These are phyloP conservation scores for Peromyscus maniculatus DNA, from an alignment of 2,113 vertebrate species.

Conservation along the genomic window DNA sequence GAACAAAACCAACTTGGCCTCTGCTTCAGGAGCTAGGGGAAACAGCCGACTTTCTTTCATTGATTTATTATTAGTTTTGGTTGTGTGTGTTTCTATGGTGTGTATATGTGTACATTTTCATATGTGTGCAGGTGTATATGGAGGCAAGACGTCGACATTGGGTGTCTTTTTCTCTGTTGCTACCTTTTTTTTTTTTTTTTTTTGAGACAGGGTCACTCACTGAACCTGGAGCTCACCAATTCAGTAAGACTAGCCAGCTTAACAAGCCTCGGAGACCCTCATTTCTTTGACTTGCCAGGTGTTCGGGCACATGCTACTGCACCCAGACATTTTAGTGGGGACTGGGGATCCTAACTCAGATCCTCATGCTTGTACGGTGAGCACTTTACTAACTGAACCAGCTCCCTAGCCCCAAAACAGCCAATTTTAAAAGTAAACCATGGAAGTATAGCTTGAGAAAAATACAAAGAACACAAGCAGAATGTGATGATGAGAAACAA, in stretches of 20 bases:
- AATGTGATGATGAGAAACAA: constrained; percentile 42
- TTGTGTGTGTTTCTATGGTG: background rate
- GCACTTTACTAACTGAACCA: background rate
- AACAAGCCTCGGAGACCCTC: no score
- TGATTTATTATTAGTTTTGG: background rate
- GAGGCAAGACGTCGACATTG: background rate
- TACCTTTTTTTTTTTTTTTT: background rate
- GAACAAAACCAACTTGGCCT: constrained; percentile 29
- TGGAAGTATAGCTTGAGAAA: constrained; percentile 21
- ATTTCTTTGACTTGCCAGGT: background rate
- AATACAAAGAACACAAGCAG: constrained; percentile 49
- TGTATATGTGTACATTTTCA: background rate
- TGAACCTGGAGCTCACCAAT: background rate
- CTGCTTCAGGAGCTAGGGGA: constrained; percentile 47
- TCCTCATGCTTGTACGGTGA: background rate
- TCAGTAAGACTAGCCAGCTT: background rate
- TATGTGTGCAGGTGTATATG: background rate
- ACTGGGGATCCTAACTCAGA: background rate
- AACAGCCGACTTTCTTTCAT: background rate
- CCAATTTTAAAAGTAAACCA: background rate
- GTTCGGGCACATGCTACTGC: background rate
- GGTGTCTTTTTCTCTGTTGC: background rate
- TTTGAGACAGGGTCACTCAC: background rate
- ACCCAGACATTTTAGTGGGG: background rate
- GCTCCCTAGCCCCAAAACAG: background rate